phyloP scores from a whole-genome alignment of 2,113 vertebrate species.

The Chrysemys picta region DNA sequence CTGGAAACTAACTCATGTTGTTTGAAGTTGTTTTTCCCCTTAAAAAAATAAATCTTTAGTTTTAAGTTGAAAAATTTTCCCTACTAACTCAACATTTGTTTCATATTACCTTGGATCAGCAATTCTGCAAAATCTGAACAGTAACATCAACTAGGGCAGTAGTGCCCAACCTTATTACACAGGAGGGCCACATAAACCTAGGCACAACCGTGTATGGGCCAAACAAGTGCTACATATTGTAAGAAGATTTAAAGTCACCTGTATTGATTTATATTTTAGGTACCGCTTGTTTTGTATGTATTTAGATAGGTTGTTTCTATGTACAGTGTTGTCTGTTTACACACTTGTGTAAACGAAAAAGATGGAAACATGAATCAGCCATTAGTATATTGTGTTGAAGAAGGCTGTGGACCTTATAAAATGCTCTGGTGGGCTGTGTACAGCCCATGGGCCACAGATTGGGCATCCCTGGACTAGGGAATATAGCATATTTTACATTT shows the following conservation, averaged over 20 bases:
- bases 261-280: not conserved
- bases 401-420: too few species aligned
- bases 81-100: not conserved
- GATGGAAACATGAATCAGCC: not conserved
- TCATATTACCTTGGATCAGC: not conserved
- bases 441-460: too few species aligned
- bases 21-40: not conserved
- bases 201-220: not conserved
- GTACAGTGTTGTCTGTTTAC: not conserved
- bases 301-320: not conserved
- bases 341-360: too few species aligned
- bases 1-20: not conserved
- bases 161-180: not conserved
- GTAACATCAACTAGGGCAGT: not conserved
- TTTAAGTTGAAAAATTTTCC: not conserved
- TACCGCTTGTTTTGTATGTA: not conserved
- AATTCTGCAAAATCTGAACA: slow-evolving; percentile 15
- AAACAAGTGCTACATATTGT: not conserved
- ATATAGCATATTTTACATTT: not conserved
- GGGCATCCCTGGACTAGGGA: not conserved
- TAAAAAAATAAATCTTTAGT: not conserved
- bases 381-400: not conserved
- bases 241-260: not conserved
- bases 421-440: too few species aligned
- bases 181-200: not conserved